Evolutionary conservation across 2,113 vertebrate genomes (phyloP), one percentile per base, ranked within the genome.

Genomic region (Dermatemys mawii): DNA sequence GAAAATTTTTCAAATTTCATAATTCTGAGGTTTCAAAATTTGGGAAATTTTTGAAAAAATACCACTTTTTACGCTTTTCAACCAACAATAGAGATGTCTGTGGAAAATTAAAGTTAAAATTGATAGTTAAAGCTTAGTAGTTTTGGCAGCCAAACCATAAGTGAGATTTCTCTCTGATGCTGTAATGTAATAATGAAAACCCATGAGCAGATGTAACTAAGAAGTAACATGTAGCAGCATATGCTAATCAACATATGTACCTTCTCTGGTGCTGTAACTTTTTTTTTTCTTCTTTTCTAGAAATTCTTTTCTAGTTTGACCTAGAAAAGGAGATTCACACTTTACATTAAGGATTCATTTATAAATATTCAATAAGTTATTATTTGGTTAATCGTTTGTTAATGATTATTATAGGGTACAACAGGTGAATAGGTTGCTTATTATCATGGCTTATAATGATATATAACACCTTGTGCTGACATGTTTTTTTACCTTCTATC

Each of bases 351-450:
- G 57, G 87, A 90, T 95, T 81, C 32, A 88, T 86, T 93, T 92
- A 54, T 53, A 88, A n/a, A 27, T 88, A 78, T n/a, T n/a, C 89
- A 94, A 86, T 41, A 83, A 19, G 35, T 67, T 55, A 55, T 55
- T 55, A 55, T 26, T 55, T 55, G 24, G 54, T 55, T 81, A 90
- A 91, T 92, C 88, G 88, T n/a, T 90, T 85, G 35, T 55, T 83
- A 82, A 92, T 96, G 90, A 85, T 22, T 79, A 91, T 81, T 91
- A 85, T 21, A 50, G n/a, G 50, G 92, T 89, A 76, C 91, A 90
- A 80, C 8, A 87, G 86, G 63, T 78, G 8, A 91, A 94, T 84
- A 94, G 84, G 35, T 17, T 88, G 67, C 49, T 85, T 70, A 22
- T 12, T 82, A n/a, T 51, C 24, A 38, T 75, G 21, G 38, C 0